phyloP scores from a whole-genome alignment of 2,888 invertebrate species.

The Ochropleura plecta region DNA sequence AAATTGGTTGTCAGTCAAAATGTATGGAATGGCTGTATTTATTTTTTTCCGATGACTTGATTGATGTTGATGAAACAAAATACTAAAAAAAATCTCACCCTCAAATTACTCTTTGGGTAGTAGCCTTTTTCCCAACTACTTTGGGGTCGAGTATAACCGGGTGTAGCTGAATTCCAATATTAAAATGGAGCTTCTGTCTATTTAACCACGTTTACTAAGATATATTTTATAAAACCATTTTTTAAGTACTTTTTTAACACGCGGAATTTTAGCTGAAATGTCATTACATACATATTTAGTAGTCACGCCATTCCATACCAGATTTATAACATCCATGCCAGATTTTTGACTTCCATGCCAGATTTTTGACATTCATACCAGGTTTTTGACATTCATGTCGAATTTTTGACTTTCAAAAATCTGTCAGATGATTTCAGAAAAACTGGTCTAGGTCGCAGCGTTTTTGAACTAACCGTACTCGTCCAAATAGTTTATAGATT shows the following conservation, averaged over 20 bases:
- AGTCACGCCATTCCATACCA: not conserved
- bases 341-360: not conserved
- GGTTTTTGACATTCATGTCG: not conserved
- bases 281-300: not conserved
- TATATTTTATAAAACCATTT: too few relatives aligned
- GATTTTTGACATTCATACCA: not conserved
- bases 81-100: not conserved
- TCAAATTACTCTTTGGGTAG: not conserved
- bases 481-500: slow-evolving; percentile 31
- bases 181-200: not conserved
- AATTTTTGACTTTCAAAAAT: not conserved
- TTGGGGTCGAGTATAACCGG: not conserved
- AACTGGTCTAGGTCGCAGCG: slow-evolving; percentile 4
- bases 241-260: not conserved
- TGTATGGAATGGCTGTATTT: too few relatives aligned
- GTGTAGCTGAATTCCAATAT: not conserved
- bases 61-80: too few relatives aligned
- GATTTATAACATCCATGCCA: not conserved
- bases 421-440: too few relatives aligned
- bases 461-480: not conserved
- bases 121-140: not conserved
- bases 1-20: too few relatives aligned
- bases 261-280: not conserved
- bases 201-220: not conserved
- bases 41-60: too few relatives aligned